Percentiles rank a stretch among this genome's conserved stretches.
Conservation (phyloP, 2,797 vertebrate genomes). For the Eutrigla gurnardus region DNA sequence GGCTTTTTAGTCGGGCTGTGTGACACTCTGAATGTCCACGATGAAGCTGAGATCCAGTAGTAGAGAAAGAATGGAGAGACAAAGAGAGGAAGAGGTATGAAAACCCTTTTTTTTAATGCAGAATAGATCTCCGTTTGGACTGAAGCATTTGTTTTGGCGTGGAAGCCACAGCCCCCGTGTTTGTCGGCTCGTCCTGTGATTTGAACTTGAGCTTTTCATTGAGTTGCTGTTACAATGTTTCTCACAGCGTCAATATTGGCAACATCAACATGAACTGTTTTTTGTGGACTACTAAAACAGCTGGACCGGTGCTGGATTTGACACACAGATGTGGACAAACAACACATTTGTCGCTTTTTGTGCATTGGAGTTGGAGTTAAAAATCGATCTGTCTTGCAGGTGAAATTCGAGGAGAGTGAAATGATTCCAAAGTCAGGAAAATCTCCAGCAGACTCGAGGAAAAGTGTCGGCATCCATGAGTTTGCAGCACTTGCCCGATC, state of each 20-base stretch:
- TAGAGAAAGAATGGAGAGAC: slow-evolving; percentile 52
- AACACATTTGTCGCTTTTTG: background rate
- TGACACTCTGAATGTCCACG: slow-evolving; percentile 35
- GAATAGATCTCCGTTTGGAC: background rate
- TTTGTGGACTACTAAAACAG: background rate
- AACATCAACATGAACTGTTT: slow-evolving; percentile 11
- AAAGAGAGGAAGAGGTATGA: slow-evolving; percentile 63
- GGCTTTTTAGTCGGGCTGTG: slow-evolving; percentile 48
- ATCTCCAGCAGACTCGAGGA: slow-evolving; percentile 84
- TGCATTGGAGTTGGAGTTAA: background rate
- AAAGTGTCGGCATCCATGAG: slow-evolving; percentile 96
- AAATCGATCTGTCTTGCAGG: slow-evolving; percentile 77
- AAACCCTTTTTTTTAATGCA: background rate
- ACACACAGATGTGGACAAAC: background rate
- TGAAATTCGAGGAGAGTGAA: slow-evolving; percentile 96
- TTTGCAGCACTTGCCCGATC: slow-evolving; percentile 97
- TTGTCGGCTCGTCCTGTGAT: slow-evolving; percentile 7
- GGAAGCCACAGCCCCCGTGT: background rate
- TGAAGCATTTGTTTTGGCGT: slow-evolving; percentile 11
- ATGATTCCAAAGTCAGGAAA: slow-evolving; percentile 97
- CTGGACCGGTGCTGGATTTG: background rate
- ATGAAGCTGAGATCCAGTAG: slow-evolving; percentile 66
- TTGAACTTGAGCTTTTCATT: slow-evolving; percentile 26
- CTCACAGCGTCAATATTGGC: background rate
- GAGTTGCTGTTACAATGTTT: slow-evolving; percentile 20